These are phyloP conservation scores for Zeus faber DNA, from an alignment of 2,113 vertebrate genomes.

Conservation along the genomic window DNA sequence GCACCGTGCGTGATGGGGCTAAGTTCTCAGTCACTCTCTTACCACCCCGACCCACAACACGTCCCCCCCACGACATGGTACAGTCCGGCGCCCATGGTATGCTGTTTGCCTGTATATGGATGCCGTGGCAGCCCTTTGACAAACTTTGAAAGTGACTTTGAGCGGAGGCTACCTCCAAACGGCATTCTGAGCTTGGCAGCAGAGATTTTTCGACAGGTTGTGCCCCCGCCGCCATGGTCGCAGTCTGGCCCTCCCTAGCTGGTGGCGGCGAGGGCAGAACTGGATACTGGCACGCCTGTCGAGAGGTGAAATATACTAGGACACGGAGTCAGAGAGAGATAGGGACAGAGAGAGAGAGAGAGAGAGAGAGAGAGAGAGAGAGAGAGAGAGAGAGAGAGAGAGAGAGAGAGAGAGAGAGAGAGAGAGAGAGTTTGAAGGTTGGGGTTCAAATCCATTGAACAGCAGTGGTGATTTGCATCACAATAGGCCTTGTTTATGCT, in stretches of 20 bases:
- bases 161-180: constrained; percentile 67
- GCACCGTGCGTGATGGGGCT: no score
- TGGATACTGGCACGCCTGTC: constrained; percentile 51
- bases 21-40: no score
- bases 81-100: no score
- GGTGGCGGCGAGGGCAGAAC: constrained; percentile 46
- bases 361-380: neutral
- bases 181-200: constrained; percentile 70
- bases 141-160: constrained; percentile 78
- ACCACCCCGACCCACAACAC: no score
- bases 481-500: constrained; percentile 23
- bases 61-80: no score
- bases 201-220: constrained; percentile 70
- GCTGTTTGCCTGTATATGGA: no score
- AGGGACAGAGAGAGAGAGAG: no score
- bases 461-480: constrained; percentile 43
- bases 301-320: constrained; percentile 39
- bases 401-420: constrained; percentile 16
- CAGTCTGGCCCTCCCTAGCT: constrained; percentile 58
- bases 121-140: constrained; percentile 29
- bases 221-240: constrained; percentile 65
- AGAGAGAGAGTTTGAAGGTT: constrained; percentile 13
- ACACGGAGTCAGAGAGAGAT: neutral
- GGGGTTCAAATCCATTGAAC: constrained; percentile 27
- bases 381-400: neutral